Conservation (phyloP, 2,797 vertebrate genomes). For the Coregonus suidteri region DNA sequence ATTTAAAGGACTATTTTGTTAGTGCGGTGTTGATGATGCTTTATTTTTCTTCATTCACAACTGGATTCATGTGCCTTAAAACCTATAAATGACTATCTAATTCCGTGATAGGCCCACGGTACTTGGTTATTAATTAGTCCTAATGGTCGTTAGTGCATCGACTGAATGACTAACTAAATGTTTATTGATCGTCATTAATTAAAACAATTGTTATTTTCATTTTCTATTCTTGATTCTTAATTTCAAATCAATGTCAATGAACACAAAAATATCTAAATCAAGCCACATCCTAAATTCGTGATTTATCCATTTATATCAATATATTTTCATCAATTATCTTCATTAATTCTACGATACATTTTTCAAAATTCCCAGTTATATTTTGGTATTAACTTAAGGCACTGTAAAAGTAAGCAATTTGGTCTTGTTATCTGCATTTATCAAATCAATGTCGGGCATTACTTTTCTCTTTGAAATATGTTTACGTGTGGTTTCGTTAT, state of each 20-base stretch:
- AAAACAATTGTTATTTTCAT: not conserved
- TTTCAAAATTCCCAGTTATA: not conserved
- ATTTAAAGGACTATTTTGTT: not conserved
- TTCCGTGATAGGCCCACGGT: not conserved
- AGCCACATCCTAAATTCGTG: not conserved
- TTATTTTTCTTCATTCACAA: not conserved
- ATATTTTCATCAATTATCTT: not conserved
- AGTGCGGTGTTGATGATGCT: not conserved
- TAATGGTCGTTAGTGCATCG: not conserved
- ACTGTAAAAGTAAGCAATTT: not conserved
- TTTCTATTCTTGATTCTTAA: not conserved
- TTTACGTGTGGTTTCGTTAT: constrained; percentile 8
- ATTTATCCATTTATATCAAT: not conserved
- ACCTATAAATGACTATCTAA: constrained; percentile 4
- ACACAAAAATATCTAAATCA: too few species aligned
- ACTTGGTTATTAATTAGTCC: not conserved
- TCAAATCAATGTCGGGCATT: constrained; percentile 1
- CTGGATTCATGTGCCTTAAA: constrained; percentile 17
- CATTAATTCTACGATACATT: too few species aligned
- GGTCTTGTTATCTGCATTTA: not conserved
- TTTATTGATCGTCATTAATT: not conserved
- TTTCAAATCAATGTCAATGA: too few species aligned
- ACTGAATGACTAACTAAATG: not conserved
- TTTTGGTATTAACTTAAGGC: constrained; percentile 9
- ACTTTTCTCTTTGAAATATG: constrained; percentile 4